These are phyloP conservation scores for Sebastes hubbsi DNA, from an alignment of 2,797 vertebrate genomes.

Conservation along the genomic window DNA sequence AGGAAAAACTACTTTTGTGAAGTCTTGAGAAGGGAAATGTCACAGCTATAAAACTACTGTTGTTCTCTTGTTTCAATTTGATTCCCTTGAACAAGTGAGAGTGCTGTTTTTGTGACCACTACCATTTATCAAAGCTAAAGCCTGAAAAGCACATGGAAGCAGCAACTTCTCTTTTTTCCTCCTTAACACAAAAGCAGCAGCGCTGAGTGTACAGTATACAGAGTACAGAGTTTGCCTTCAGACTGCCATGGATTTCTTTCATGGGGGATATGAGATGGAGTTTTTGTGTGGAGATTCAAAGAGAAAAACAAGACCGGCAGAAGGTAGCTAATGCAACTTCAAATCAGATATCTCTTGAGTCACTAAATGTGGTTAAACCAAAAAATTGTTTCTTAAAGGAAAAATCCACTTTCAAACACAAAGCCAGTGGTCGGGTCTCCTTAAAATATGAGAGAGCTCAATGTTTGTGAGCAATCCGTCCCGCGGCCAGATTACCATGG, in stretches of 20 bases:
- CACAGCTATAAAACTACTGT: neutral
- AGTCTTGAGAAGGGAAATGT: slow-evolving; percentile 21
- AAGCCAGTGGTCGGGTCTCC: neutral
- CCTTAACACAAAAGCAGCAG: slow-evolving; percentile 1
- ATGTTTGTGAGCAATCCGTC: slow-evolving; percentile 16
- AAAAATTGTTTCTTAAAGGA: neutral
- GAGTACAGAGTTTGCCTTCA: slow-evolving; percentile 1
- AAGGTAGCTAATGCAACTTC: slow-evolving; percentile 20
- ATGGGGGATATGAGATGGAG: neutral
- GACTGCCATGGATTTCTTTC: slow-evolving; percentile 2
- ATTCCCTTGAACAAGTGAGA: slow-evolving; percentile 17
- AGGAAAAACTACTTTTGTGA: slow-evolving; percentile 1
- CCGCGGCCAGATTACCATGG: neutral
- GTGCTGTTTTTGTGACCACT: slow-evolving; percentile 17
- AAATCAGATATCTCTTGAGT: slow-evolving; percentile 14
- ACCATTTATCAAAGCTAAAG: slow-evolving; percentile 38
- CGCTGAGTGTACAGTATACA: neutral
- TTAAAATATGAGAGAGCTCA: slow-evolving; percentile 16
- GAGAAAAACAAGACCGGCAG: neutral
- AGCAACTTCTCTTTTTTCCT: neutral
- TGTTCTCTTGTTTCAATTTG: slow-evolving; percentile 37
- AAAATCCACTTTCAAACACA: slow-evolving; percentile 10
- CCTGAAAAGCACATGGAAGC: slow-evolving; percentile 22
- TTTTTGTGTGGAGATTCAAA: neutral
- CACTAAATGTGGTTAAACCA: slow-evolving; percentile 10